Conservation (phyloP, 2,888 invertebrate species). For the Drosophila atripex region DNA sequence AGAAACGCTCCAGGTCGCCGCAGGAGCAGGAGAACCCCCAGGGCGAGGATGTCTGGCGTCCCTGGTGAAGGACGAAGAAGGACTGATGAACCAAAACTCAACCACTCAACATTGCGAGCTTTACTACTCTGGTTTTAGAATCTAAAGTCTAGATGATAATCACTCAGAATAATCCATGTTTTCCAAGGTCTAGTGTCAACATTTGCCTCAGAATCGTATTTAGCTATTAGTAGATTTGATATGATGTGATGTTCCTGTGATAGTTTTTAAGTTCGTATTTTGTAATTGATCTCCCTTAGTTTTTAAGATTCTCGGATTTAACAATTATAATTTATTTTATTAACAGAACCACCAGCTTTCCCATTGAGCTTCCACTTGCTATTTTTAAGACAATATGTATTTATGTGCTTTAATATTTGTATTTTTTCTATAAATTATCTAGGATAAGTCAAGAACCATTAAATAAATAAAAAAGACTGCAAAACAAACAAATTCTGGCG, state of each 20-base stretch:
- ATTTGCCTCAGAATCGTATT: constrained; percentile 50
- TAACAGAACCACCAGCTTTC: constrained; percentile 23
- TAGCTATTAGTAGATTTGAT: constrained; percentile 29
- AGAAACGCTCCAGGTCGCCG: constrained; percentile 19
- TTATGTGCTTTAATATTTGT: constrained; percentile 9
- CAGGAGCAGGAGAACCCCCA: constrained; percentile 42
- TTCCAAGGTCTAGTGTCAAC: constrained; percentile 47
- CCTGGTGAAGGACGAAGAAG: constrained; percentile 61
- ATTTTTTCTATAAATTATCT: constrained; percentile 14
- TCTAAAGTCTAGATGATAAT: constrained; percentile 32
- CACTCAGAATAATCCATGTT: constrained; percentile 45
- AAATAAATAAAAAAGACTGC: constrained; percentile 13
- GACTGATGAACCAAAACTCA: constrained; percentile 13
- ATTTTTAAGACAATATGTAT: constrained; percentile 26
- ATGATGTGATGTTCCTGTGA: constrained; percentile 80
- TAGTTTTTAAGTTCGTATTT: constrained; percentile 79
- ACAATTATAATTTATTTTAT: constrained; percentile 42
- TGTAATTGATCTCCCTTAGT: constrained; percentile 71
- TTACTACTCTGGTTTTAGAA: constrained; percentile 57
- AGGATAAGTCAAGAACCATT: constrained; percentile 5
- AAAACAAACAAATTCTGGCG: not conserved
- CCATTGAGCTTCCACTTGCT: constrained; percentile 60
- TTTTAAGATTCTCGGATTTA: constrained; percentile 28
- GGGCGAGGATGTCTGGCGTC: constrained; percentile 79
- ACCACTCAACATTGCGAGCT: constrained; percentile 68